Conservation (phyloP, 2,888 invertebrate genomes). For the Philaethria dido region DNA sequence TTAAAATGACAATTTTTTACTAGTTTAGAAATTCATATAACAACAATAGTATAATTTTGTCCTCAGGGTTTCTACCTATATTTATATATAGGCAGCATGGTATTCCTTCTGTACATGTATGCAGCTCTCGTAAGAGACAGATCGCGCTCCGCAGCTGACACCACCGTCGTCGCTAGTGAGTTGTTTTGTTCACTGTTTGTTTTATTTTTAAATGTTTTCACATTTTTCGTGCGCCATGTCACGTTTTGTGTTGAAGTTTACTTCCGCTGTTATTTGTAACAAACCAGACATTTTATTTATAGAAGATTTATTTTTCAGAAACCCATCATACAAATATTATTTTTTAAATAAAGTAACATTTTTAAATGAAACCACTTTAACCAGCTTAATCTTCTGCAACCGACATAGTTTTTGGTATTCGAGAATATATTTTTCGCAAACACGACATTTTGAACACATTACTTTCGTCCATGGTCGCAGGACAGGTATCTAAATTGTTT, state of each 20-base stretch:
- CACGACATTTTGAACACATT: too few relatives aligned
- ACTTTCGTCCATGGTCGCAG: too few relatives aligned
- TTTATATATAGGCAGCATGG: constrained; percentile 93
- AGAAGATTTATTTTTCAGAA: too few relatives aligned
- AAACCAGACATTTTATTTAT: neutral
- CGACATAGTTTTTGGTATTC: too few relatives aligned
- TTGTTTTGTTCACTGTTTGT: constrained; percentile 43
- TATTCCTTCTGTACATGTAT: constrained; percentile 93
- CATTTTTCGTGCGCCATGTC: constrained; percentile 7
- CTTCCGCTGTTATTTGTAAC: constrained; percentile 2
- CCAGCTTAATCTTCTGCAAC: too few relatives aligned
- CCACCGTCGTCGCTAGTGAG: constrained; percentile 79
- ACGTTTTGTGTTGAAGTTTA: constrained; percentile 7
- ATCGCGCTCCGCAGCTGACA: constrained; percentile 80
- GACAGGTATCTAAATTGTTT: too few relatives aligned
- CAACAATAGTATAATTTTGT: neutral
- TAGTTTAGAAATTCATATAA: too few relatives aligned
- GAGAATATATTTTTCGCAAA: too few relatives aligned
- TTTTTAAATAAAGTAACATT: too few relatives aligned
- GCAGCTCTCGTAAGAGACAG: constrained; percentile 88
- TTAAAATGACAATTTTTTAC: too few relatives aligned
- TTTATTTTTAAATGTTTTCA: constrained; percentile 22
- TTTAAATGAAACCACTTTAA: too few relatives aligned
- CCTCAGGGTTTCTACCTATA: constrained; percentile 92
- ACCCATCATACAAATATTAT: too few relatives aligned